Conservation (phyloP, 2,888 invertebrate species). For the Nyleta sp. region DNA sequence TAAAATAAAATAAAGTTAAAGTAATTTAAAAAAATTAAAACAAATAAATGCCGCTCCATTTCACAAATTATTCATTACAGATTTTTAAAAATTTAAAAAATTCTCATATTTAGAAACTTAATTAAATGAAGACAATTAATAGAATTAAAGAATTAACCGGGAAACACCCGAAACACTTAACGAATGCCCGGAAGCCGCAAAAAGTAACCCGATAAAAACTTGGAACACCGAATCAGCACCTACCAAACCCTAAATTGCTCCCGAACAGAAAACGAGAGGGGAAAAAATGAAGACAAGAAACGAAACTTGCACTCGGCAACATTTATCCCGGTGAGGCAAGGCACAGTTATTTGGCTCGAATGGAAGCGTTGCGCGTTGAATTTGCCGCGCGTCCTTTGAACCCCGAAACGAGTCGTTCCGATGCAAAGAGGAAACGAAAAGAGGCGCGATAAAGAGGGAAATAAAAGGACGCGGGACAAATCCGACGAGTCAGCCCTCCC, state of each 20-base stretch:
- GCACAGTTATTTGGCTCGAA: conserved; percentile 45
- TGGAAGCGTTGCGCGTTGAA: conserved; percentile 23
- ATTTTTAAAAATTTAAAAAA: no score
- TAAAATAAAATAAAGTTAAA: no score
- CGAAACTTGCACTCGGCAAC: conserved; percentile 13
- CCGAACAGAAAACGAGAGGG: conserved; percentile 1
- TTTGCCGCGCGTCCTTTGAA: conserved; percentile 33
- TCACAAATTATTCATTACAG: no score
- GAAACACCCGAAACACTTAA: conserved; percentile 29
- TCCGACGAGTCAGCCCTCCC: conserved; percentile 56
- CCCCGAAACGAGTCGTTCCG: conserved; percentile 24
- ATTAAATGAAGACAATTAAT: no score
- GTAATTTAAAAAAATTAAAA: no score
- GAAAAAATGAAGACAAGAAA: no score
- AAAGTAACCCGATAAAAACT: conserved; percentile 29
- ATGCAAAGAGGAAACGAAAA: conserved; percentile 32
- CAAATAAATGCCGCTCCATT: no score
- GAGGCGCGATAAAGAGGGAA: conserved; percentile 6
- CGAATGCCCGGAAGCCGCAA: conserved; percentile 35
- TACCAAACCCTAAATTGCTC: conserved; percentile 28
- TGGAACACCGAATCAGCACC: conserved; percentile 26
- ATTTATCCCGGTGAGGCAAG: conserved; percentile 27
- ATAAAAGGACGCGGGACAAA: conserved; percentile 38
- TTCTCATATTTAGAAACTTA: no score
- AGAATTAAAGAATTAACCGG: conserved; percentile 37